These are phyloP conservation scores for Allygus modestus DNA, from an alignment of 2,888 invertebrate genomes.

Conservation along the genomic window DNA sequence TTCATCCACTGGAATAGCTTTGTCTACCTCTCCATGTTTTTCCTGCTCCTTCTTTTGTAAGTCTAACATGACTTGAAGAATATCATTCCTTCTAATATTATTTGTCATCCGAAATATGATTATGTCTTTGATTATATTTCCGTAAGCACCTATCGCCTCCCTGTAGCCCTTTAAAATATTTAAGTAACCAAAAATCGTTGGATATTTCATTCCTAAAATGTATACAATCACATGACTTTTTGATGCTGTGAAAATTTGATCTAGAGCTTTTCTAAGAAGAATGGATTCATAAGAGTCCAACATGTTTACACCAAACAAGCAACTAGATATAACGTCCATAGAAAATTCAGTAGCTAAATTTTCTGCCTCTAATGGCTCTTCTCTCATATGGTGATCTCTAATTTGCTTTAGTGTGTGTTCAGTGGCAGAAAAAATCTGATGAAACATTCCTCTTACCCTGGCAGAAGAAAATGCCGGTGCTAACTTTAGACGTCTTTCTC, in stretches of 20 bases:
- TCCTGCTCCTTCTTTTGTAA: neutral
- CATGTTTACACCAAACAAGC: conserved; percentile 13
- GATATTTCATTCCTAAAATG: neutral
- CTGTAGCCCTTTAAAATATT: neutral
- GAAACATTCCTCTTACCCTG: conserved; percentile 6
- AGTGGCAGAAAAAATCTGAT: neutral
- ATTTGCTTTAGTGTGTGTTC: neutral
- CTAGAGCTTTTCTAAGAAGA: neutral
- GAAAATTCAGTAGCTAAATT: neutral
- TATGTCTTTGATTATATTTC: neutral
- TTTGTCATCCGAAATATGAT: neutral
- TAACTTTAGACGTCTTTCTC: neutral
- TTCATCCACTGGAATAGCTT: neutral
- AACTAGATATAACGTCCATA: neutral
- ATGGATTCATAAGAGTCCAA: neutral
- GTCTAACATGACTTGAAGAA: neutral
- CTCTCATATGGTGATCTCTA: neutral
- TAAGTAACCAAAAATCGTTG: neutral
- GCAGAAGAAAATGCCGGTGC: neutral
- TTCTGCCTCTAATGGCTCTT: conserved; percentile 10
- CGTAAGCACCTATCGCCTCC: neutral
- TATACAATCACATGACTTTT: neutral
- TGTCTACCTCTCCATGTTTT: neutral
- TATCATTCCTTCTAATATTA: neutral
- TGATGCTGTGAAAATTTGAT: neutral